Evolutionary conservation across 2,797 vertebrate species (phyloP), one percentile per base, ranked within the genome.

Genomic region (Gobio occitaniae): DNA sequence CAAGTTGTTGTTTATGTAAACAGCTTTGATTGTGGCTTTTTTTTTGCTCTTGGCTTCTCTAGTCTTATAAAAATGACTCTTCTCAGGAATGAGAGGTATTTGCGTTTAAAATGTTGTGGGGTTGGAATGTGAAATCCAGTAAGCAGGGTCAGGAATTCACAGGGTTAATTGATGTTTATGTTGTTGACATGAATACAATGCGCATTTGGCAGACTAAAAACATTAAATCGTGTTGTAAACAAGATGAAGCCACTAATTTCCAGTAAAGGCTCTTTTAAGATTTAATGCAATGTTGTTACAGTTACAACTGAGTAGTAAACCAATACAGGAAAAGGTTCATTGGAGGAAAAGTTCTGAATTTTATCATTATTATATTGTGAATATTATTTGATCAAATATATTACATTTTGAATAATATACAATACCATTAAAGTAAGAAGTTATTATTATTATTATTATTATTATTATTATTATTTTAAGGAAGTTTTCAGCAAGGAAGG

Each of bases 81-180:
- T 88, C 25, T 25, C 41, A 74, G 82, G 68, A 87, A 87, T 84
- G 84, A 83, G 66, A 80, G 48, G 82, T 82, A 86, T 86, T 87
- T 84, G 81, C 13, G 12, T 82, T 80, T 38, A 85, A 79, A 71
- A 78, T 75, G 81, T 84, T 79, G 69, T 82, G 41, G 17, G 52
- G 83, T 83, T 80, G 88, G 84, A 83, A 88, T 83, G 81, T 38
- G 69, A 84, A 88, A 88, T 87, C 89, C 81, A 65, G 70, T 88
- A 87, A 88, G 72, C 80, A 59, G 68, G 83, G 72, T 83, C 47
- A 81, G 80, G 87, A 84, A 83, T 86, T 84, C 78, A 88, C 78
- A 84, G 87, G 87, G 87, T 89, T 88, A 88, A 88, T 85, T 65
- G 72, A 71, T 80, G 79, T 85, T 86, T 80, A 82, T 87, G 70